Percentiles rank a stretch among this genome's conserved stretches.
These are phyloP conservation scores for Rostratula benghalensis DNA, from an alignment of 2,113 vertebrate genomes.

Conservation along the genomic window DNA sequence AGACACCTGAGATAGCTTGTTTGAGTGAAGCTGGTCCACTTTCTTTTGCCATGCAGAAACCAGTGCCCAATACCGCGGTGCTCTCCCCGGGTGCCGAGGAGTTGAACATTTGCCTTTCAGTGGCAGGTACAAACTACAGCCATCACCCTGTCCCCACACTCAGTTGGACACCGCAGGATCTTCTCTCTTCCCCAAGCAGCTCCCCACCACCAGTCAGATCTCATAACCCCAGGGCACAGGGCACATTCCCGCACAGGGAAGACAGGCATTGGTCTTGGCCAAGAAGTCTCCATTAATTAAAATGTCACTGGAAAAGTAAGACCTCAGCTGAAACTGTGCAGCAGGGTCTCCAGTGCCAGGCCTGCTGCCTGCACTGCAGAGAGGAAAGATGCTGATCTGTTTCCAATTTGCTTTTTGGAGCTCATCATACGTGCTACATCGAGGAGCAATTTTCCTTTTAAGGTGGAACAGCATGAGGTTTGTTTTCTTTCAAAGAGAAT, in stretches of 20 bases:
- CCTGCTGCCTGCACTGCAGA: not conserved
- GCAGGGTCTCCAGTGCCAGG: not conserved
- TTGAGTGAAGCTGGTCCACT: not conserved
- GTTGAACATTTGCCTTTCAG: not conserved
- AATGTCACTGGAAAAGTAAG: not conserved
- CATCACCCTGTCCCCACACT: accelerated
- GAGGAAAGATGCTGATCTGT: conserved; percentile 49
- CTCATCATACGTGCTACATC: not conserved
- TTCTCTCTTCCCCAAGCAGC: not conserved
- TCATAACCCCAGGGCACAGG: accelerated
- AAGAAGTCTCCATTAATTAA: not conserved
- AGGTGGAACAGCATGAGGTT: conserved; percentile 45
- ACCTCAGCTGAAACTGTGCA: not conserved
- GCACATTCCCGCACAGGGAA: not conserved
- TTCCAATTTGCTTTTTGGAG: conserved; percentile 72
- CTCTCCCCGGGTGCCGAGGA: not conserved
- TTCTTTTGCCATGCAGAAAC: not conserved
- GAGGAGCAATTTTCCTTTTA: conserved; percentile 42
- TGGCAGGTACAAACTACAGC: not conserved
- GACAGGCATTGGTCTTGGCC: not conserved
- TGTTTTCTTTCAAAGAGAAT: conserved; percentile 25
- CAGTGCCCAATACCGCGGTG: accelerated
- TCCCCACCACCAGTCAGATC: no score
- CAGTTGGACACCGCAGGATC: accelerated
- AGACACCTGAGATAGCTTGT: accelerated